Percentiles rank a stretch among this genome's conserved stretches.
phyloP scores from a whole-genome alignment of 2,888 invertebrate species.

The Epiblema foenella region DNA sequence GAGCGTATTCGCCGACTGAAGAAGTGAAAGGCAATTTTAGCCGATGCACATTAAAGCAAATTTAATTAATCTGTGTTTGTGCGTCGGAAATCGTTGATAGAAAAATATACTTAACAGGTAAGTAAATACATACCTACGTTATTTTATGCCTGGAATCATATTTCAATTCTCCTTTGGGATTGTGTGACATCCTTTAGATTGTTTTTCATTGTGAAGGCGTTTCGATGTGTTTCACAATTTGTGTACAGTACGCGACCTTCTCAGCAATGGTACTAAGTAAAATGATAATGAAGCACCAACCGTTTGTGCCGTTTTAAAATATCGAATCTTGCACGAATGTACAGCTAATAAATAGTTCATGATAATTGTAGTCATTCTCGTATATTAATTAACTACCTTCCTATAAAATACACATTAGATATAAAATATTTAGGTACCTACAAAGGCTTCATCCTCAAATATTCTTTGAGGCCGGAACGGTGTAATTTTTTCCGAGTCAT shows the following conservation, averaged over 20 bases:
- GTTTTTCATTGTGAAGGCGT: not conserved
- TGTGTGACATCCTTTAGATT: not conserved
- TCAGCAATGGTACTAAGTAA: slow-evolving; percentile 50
- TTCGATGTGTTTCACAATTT: slow-evolving; percentile 22
- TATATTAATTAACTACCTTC: not conserved
- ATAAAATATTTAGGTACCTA: not conserved
- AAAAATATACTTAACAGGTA: too few species aligned
- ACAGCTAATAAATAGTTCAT: not conserved
- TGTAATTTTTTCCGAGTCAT: too few species aligned
- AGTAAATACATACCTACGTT: not conserved
- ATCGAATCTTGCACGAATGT: slow-evolving; percentile 1
- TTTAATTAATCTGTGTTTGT: not conserved
- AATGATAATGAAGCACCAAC: slow-evolving; percentile 55
- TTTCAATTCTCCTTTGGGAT: not conserved
- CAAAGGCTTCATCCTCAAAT: too few species aligned
- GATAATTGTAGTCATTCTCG: not conserved
- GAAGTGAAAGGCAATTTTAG: not conserved
- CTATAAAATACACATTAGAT: too few species aligned
- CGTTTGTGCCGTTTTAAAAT: slow-evolving; percentile 44
- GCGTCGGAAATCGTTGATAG: too few species aligned
- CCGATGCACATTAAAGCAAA: not conserved
- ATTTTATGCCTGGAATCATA: not conserved
- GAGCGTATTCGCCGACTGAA: not conserved
- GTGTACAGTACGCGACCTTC: slow-evolving; percentile 51
- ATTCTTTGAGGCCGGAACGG: too few species aligned